A percentile compares a stretch with the other conserved stretches of the same genome.
phyloP scores from a whole-genome alignment of 2,113 vertebrate species.

The zebrafish (Danio rerio) region GRCz12tu NC_133177.1:8322001-8322500 shows the following conservation, averaged over 20 bases:
- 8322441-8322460: background rate
- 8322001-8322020: background rate
- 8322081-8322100: conserved; percentile 48
- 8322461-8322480: background rate
- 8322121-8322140: conserved; percentile 17
- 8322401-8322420: conserved; percentile 9
- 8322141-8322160: conserved; percentile 45
- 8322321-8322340: background rate
- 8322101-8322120: conserved; percentile 1
- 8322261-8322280: conserved; percentile 10
- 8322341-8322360: conserved; percentile 24
- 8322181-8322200: conserved; percentile 53
- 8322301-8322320: background rate
- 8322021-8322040: background rate
- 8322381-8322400: conserved; percentile 45
- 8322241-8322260: conserved; percentile 37
- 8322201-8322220: conserved; percentile 49
- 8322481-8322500: conserved; percentile 29
- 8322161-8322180: conserved; percentile 38
- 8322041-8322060: conserved; percentile 10
- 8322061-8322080: conserved; percentile 49
- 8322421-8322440: background rate
- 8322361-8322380: conserved; percentile 28
- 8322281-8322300: background rate
- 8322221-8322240: conserved; percentile 33